Evolutionary conservation across 2,888 invertebrate species (phyloP).

Genomic region (Cactoblastis cactorum): DNA sequence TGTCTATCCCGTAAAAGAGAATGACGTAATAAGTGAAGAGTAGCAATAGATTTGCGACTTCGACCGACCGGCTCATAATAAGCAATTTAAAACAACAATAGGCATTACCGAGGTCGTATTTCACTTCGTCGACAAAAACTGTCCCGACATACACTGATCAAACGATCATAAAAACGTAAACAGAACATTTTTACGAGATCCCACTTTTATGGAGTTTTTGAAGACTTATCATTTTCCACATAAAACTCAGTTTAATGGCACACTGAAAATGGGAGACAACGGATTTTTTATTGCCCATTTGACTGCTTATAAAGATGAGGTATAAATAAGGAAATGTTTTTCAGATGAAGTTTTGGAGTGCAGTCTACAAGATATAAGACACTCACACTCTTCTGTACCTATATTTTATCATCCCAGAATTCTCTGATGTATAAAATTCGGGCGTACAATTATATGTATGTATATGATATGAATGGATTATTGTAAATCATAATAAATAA

Average conservation of each 20-base stretch:
- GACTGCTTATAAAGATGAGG: slow-evolving; percentile 24
- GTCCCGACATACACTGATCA: slow-evolving; percentile 32
- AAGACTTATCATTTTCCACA: slow-evolving; percentile 62
- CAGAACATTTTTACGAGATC: slow-evolving; percentile 47
- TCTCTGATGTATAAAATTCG: too few relatives aligned
- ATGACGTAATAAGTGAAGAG: too few relatives aligned
- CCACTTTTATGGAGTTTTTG: slow-evolving; percentile 56
- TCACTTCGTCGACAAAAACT: not conserved
- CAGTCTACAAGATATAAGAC: too few relatives aligned
- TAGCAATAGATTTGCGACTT: not conserved
- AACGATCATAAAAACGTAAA: slow-evolving; percentile 41
- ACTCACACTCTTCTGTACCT: too few relatives aligned
- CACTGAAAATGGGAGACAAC: slow-evolving; percentile 32
- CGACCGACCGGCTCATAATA: not conserved
- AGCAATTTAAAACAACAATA: not conserved
- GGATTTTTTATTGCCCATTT: slow-evolving; percentile 34
- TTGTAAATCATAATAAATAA: too few relatives aligned
- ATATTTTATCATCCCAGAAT: too few relatives aligned
- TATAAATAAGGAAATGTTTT: slow-evolving; percentile 21
- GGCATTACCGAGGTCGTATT: not conserved
- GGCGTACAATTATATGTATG: too few relatives aligned
- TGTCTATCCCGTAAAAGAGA: too few relatives aligned
- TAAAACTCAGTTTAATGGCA: slow-evolving; percentile 55
- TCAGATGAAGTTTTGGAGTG: not conserved
- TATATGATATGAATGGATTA: too few relatives aligned